Evolutionary conservation across 2,113 vertebrate genomes (phyloP), one percentile per base, ranked within the genome.

Genomic region (Anarhynchus alexandrinus): DNA sequence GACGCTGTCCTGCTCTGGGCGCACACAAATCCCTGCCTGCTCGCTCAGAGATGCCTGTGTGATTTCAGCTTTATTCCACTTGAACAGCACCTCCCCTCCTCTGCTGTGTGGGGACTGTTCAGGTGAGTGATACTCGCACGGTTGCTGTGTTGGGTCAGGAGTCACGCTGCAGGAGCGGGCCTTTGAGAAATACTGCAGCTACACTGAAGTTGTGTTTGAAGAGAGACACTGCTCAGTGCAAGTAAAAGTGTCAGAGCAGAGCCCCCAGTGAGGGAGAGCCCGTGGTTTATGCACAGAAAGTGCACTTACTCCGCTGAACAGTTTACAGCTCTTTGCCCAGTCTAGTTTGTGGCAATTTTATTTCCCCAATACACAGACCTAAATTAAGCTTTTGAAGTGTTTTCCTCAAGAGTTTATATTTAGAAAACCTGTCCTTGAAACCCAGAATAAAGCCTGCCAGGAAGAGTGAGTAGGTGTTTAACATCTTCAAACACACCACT

Each of bases 341-440:
- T 71, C 59, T 94, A 15, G n/a, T 70, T 93, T 65, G 67, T 61
- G 54, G 29, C 71, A 86, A 18, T 58, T 93, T 93, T 92, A 54
- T 86, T 90, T 94, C 65, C 11, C 30, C 29, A 21, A n/a, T 86
- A 69, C 26, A 62, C n/a, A 54, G 32, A 54, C 27, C 34, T 80
- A 52, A 70, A 96, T 61, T 40, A 72, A 0, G 8, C 38, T 92
- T 93, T 90, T 77, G n/a, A 83, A 90, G 40, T 3, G 0, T 95
- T 96, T 88, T 93, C 34, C 19, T 83, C 17, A 38, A 83, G 76
- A 88, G 49, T 81, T 94, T 88, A 32, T 94, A 62, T 94, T 93
- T 92, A 86, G 93, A 73, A 95, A 88, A 73, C 22, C 27, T 55
- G 30, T 69, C 71, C 88, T 88, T 90, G 86, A 92, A 86, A 93